Base-by-base conservation (phyloP, 1,140 invertebrate species). In the Polypedilum vanderplanki region DNA sequence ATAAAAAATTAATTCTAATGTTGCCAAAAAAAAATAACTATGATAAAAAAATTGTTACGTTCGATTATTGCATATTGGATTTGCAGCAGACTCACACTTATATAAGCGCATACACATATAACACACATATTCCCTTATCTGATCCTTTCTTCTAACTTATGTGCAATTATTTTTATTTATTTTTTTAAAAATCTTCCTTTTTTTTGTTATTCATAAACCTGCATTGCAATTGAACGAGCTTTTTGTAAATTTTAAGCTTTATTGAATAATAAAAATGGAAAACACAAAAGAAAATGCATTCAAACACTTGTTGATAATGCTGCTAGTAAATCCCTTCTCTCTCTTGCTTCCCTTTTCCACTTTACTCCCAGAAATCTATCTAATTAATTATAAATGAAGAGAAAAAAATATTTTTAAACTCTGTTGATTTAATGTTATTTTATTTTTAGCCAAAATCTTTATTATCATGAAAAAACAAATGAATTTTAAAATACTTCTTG, bases 191-290 rank as follows among this genome's bases (percentile, higher is more conserved):
- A 46, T 15, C 15, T 46, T 46, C 8, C 7, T 46, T 46, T 41
- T 7, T 46, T 57, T 57, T 57, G 1, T 57, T 57, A n/a, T 57
- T 57, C 46, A 57, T 57, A 4, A 57, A 57, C 7, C 15, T 46
- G n/a, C 15, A 57, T 57, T 57, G 46, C 46, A 57, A 57, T 57
- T 57, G 46, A 57, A 57, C 46, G 46, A 57, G 46, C 46, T 57
- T 57, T 57, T 57, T n/a, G 46, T 57, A 57, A 57, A n/a, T 57
- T 46, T 57, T 57, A 57, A 57, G 46, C 46, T 57, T 57, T 57
- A 57, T 15, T 57, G 46, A 57, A 4, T 1, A 57, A 15, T n/a
- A 15, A n/a, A 57, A 57, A 15, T n/a, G 15, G n/a, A 57, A 57
- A 57, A 46, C 41, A 46, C 15, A 46, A 3, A 57, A 15, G 4